Conservation (phyloP, 2,797 vertebrate species). For the Okamejei kenojei region DNA sequence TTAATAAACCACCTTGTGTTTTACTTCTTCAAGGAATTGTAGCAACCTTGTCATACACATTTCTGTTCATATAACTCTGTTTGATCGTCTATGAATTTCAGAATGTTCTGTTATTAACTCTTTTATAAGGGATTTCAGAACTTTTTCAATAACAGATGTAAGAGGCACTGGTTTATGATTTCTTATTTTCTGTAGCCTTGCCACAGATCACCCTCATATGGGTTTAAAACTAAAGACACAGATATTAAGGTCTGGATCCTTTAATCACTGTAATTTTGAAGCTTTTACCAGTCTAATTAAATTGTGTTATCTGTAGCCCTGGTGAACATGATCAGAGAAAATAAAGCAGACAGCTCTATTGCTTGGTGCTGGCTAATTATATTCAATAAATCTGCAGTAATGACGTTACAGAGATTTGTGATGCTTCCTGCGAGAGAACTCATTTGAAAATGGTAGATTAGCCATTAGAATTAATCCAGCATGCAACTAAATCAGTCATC, state of each 20-base stretch:
- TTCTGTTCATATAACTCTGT: too few relatives aligned
- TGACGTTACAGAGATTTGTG: neutral
- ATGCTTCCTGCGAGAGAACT: neutral
- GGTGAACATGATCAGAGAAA: neutral
- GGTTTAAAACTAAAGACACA: neutral
- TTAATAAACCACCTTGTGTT: too few relatives aligned
- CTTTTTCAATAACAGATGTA: too few relatives aligned
- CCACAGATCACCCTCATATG: neutral
- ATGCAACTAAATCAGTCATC: neutral
- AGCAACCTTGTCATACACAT: too few relatives aligned
- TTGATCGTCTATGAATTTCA: too few relatives aligned
- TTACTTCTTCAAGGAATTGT: too few relatives aligned
- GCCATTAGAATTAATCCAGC: neutral
- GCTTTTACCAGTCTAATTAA: too few relatives aligned
- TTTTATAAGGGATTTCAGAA: too few relatives aligned
- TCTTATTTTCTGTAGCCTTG: too few relatives aligned
- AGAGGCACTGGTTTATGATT: too few relatives aligned
- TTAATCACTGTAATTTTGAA: neutral
- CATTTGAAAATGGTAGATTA: neutral
- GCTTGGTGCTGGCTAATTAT: neutral
- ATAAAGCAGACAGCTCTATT: neutral
- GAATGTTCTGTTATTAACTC: too few relatives aligned
- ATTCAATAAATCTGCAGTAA: neutral
- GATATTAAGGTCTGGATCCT: neutral
- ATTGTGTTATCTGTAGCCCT: neutral